phyloP scores from a whole-genome alignment of 2,113 vertebrate species.

The Nycticebus coucang region DNA sequence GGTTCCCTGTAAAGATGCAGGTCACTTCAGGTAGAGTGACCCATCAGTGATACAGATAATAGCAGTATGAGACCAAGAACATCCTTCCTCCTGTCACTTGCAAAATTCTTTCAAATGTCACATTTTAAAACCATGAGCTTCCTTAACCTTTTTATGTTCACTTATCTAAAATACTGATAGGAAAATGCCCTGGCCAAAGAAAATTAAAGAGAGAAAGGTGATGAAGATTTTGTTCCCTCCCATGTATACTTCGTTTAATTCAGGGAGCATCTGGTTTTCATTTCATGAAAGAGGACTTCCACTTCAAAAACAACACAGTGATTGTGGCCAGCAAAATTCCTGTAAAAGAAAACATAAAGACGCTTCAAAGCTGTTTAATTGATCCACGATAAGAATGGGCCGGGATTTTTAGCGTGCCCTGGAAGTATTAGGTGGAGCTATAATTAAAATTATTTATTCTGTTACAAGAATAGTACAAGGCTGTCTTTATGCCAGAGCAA shows the following conservation, averaged over 20 bases:
- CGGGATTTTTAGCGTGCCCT: conserved; percentile 36
- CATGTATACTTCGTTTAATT: not conserved
- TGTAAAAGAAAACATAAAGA: conserved; percentile 35
- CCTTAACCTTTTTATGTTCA: not conserved
- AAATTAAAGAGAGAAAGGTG: not conserved
- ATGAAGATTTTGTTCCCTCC: not conserved
- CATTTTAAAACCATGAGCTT: not conserved
- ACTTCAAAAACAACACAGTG: conserved; percentile 26
- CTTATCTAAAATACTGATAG: not conserved
- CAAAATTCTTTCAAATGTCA: not conserved
- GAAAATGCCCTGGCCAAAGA: not conserved
- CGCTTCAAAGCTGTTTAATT: conserved; percentile 50
- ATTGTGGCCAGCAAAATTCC: conserved; percentile 31
- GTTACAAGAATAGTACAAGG: conserved; percentile 65
- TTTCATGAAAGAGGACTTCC: conserved; percentile 33
- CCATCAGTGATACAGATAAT: not conserved
- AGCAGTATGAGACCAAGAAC: not conserved
- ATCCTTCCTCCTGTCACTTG: not conserved
- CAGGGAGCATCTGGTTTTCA: conserved; percentile 42
- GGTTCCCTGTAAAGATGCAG: not conserved
- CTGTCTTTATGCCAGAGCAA: conserved; percentile 65
- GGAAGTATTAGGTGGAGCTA: conserved; percentile 41
- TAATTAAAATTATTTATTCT: conserved; percentile 64
- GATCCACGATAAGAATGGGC: conserved; percentile 36
- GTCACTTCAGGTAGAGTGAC: not conserved